Conservation (phyloP, 2,113 vertebrate genomes). For the Callithrix jacchus region DNA sequence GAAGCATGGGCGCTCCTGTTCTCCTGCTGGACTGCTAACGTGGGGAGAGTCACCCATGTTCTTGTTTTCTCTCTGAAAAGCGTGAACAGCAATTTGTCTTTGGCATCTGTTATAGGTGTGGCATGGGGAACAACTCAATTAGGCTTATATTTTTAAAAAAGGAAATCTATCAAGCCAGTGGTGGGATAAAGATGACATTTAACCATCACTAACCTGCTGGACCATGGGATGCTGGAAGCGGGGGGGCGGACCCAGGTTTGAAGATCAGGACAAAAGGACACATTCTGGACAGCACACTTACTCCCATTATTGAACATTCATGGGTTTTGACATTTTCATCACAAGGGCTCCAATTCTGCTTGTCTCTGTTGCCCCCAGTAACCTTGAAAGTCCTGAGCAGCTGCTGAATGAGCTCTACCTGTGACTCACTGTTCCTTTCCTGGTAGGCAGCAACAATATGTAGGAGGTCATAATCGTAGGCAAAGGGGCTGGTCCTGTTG, state of each 20-base stretch:
- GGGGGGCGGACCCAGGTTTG: background rate
- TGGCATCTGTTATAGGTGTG: background rate
- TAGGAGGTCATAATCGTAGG: constrained; percentile 89
- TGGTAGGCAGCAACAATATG: constrained; percentile 89
- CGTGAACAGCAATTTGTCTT: background rate
- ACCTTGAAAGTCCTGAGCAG: background rate
- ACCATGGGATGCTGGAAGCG: too few relatives aligned
- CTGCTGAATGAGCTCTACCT: background rate
- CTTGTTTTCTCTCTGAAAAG: background rate
- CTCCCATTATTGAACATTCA: background rate
- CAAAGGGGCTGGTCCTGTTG: constrained; percentile 92
- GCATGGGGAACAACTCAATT: background rate
- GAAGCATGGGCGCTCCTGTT: background rate
- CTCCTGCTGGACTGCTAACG: background rate
- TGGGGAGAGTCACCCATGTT: background rate
- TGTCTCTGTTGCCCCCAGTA: background rate
- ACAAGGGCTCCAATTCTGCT: background rate
- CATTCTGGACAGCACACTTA: background rate
- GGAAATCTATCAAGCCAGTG: background rate
- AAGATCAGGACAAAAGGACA: background rate
- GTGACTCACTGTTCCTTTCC: constrained; percentile 91
- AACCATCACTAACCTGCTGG: background rate
- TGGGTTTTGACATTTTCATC: background rate
- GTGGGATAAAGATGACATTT: background rate
- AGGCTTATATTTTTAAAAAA: background rate